Conservation (phyloP, 37 sponge, comb jelly and placozoan genomes). For the Beroe ovata region DNA sequence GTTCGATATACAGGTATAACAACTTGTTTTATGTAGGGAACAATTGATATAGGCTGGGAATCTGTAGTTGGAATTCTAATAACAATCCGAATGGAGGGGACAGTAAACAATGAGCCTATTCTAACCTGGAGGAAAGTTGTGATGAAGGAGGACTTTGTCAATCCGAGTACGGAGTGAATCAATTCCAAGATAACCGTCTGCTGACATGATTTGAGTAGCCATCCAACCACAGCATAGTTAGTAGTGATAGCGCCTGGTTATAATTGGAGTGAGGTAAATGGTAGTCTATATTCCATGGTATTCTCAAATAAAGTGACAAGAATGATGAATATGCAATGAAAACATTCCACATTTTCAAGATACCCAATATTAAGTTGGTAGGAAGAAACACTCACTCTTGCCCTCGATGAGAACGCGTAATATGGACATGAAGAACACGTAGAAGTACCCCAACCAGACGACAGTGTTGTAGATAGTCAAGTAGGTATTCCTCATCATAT, state of each 20-base stretch:
- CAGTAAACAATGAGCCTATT: too few relatives aligned
- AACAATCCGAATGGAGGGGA: too few relatives aligned
- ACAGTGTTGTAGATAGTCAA: constrained; percentile 40
- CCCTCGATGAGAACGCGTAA: constrained; percentile 27
- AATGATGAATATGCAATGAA: too few relatives aligned
- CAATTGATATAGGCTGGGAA: too few relatives aligned
- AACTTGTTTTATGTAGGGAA: too few relatives aligned
- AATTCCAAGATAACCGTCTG: constrained; percentile 48
- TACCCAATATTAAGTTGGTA: too few relatives aligned
- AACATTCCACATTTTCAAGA: too few relatives aligned
- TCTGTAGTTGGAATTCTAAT: too few relatives aligned
- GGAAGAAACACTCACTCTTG: not conserved
- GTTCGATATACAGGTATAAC: too few relatives aligned
- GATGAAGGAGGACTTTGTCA: not conserved
- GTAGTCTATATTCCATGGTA: not conserved
- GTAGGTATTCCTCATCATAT: constrained; percentile 36
- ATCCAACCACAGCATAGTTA: constrained; percentile 36
- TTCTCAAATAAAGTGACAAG: too few relatives aligned
- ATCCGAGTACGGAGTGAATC: constrained; percentile 17
- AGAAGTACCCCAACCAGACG: constrained; percentile 28
- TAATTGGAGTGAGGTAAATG: not conserved
- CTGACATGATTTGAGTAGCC: constrained; percentile 50
- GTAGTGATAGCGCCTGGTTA: constrained; percentile 15
- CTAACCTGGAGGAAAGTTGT: constrained; percentile 33
- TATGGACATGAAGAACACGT: constrained; percentile 40